These are phyloP conservation scores for Hermaeophaga mercurialis DNA, from an alignment of 2,888 invertebrate genomes.

Conservation along the genomic window DNA sequence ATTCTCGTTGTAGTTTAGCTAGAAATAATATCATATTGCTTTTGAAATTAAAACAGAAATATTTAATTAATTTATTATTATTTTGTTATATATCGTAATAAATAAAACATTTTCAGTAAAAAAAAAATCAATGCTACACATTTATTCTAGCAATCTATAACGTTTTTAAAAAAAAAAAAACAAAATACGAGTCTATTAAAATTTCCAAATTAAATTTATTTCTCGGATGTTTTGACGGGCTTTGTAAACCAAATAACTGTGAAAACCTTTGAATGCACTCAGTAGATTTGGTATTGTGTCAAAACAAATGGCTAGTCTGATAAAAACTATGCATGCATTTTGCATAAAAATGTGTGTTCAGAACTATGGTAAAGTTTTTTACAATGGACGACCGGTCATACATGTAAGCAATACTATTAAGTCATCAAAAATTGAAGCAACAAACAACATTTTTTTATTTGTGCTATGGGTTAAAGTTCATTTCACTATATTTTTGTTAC, in stretches of 20 bases:
- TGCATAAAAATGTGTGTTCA: background rate
- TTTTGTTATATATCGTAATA: too few relatives aligned
- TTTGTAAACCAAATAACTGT: slow-evolving; percentile 3
- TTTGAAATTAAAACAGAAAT: too few relatives aligned
- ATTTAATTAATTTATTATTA: too few relatives aligned
- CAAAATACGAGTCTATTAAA: background rate
- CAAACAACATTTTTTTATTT: too few relatives aligned
- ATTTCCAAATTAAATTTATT: background rate
- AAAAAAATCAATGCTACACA: too few relatives aligned
- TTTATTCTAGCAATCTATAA: too few relatives aligned
- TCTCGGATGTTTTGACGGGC: background rate
- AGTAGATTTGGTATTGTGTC: background rate
- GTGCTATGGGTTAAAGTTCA: too few relatives aligned
- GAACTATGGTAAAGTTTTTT: background rate
- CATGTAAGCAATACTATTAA: background rate
- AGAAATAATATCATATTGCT: too few relatives aligned
- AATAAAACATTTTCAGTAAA: too few relatives aligned
- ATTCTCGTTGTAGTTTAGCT: too few relatives aligned
- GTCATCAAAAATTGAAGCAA: background rate
- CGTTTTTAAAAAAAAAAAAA: too few relatives aligned
- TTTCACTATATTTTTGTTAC: too few relatives aligned
- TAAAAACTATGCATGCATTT: background rate
- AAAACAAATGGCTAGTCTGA: background rate
- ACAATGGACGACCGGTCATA: background rate
- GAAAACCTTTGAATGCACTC: background rate